Evolutionary conservation across 1,140 invertebrate species (phyloP), one percentile per base, ranked within the genome.

Genomic region (Belonocnema kinseyi): DNA sequence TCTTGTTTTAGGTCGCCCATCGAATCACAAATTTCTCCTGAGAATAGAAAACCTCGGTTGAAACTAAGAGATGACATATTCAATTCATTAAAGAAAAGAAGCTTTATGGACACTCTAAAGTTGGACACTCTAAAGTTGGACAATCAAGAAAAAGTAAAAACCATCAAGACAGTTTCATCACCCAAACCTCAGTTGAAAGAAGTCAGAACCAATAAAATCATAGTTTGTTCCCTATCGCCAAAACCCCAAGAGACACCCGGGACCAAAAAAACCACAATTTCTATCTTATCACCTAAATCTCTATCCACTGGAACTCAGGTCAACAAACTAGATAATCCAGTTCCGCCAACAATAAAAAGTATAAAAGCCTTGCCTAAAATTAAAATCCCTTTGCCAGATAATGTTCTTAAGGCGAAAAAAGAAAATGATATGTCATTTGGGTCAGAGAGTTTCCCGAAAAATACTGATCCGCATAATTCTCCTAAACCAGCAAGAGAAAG

Each of bases 121-220:
- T 13, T 40, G 79, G 85, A 53, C 73, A 77, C 19, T 61, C 76
- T 0, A 58, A n/a, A n/a, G 7, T n/a, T n/a, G n/a, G n/a, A n/a
- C n/a, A n/a, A n/a, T n/a, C n/a, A n/a, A n/a, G n/a, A 66, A 16
- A 13, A 16, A 40, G 40, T 8, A 6, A 66, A 56, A 21, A 56
- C 14, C n/a, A 3, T 6, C 2, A 56, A 11, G 12, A 3, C 19
- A 66, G 77, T 14, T 8, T 21, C 26, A 19, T 76, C 77, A 17
- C 51, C 53, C 14, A 11, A 74, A 61, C 11, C 26, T 33, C 2
- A 33, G 5, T 33, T 33, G 26, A 33, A 33, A 33, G 26, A 3
- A 33, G 5, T 33, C 26, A 3, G 0, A 73, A 72, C 3, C 73
- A 72, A 10, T 19, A 73, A 77, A 17, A 76, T 73, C 0, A 66